Evolutionary conservation across 2,113 vertebrate genomes (phyloP), one percentile per base, ranked within the genome.

Genomic region (Ictalurus punctatus): DNA sequence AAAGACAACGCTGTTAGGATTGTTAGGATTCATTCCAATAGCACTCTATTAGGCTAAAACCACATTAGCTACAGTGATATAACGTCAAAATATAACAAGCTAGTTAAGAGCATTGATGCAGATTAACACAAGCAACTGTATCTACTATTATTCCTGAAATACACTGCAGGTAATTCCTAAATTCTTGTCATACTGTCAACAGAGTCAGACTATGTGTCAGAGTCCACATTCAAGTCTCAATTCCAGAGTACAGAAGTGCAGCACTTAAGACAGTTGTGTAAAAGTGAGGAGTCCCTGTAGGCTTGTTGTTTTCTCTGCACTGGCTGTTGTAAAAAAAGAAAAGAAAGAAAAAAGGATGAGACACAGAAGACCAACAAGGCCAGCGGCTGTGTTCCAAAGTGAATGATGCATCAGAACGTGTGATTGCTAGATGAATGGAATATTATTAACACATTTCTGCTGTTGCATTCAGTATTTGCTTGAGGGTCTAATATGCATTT

Each of bases 401-500:
- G 63, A 63, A 63, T 5, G 6, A 3, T 63, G 83, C 16, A 52
- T 54, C 63, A 19, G 37, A 84, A 69, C 52, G 8, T 17, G 83
- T n/a, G 52, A n/a, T 63, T 83, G 56, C 44, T 83, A 6, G n/a
- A 40, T 25, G 40, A 82, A 59, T 58, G 21, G 58, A 83, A 40
- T n/a, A 84, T 44, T 65, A 14, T 67, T 17, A n/a, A 52, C 59
- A 69, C 40, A 48, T 84, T 44, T 65, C 59, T 84, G 58, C 37
- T 84, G 40, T 85, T 69, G 7, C 27, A 23, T 69, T 65, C 40
- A 69, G 83, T n/a, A 19, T 48, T 21, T 84, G 63, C 83, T 85
- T 69, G 63, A 85, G 27, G 83, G 83, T 69, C 61, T 84, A 44
- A 83, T 61, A 61, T 84, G 58, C 63, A 69, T 69, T 69, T 84